Evolutionary conservation across 1,140 invertebrate species (phyloP).

Genomic region (Pseudobourletiella spinata): DNA sequence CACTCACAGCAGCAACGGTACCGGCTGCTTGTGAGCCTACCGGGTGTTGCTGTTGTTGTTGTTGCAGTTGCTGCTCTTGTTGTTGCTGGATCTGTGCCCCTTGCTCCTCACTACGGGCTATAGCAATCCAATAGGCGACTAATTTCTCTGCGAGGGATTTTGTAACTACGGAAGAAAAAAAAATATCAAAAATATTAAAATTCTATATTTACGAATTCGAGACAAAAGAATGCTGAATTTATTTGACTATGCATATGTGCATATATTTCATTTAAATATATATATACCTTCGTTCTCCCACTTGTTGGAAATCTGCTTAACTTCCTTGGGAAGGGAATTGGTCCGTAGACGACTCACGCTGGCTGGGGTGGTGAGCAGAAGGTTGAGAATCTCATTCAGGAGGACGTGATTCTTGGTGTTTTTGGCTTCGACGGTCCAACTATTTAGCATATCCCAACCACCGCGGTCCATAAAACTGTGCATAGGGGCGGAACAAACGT

Average conservation of each 20-base stretch:
- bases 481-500: conserved; percentile 25
- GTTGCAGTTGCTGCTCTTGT: no score
- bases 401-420: conserved; percentile 72
- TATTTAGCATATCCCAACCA: conserved; percentile 79
- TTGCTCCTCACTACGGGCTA: conserved; percentile 51
- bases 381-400: conserved; percentile 70
- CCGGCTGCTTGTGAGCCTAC: no score
- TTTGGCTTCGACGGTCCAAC: conserved; percentile 79
- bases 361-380: conserved; percentile 74
- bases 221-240: background rate
- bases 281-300: conserved; percentile 63
- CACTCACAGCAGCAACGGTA: background rate
- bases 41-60: no score
- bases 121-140: conserved; percentile 83
- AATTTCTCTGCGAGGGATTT: conserved; percentile 62
- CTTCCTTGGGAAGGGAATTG: conserved; percentile 80
- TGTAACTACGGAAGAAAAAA: conserved; percentile 52
- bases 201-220: background rate
- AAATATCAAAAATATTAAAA: background rate
- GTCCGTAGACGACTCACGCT: conserved; percentile 79
- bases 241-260: background rate
- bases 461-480: conserved; percentile 74
- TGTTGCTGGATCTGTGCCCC: conserved; percentile 9
- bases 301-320: conserved; percentile 78
- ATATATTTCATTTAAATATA: background rate